Conservation (phyloP, 2,113 vertebrate genomes). For the Dunckerocampus dactyliophorus region DNA sequence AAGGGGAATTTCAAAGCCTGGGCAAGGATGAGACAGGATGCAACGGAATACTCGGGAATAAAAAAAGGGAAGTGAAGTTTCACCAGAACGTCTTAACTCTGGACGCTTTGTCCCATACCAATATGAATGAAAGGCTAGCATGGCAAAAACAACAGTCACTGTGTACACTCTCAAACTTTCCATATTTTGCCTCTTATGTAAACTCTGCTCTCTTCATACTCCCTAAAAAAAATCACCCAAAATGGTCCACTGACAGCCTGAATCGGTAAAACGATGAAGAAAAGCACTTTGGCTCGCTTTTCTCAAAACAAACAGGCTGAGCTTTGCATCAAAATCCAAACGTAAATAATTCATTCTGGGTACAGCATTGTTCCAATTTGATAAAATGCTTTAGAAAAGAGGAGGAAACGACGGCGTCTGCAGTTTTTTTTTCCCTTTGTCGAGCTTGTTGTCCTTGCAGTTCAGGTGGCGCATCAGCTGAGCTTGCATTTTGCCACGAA, state of each 20-base stretch:
- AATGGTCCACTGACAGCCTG: background rate
- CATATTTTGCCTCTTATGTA: background rate
- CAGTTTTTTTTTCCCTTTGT: slow-evolving; percentile 17
- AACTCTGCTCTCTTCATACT: background rate
- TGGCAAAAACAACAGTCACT: no score
- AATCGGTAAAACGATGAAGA: background rate
- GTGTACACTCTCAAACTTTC: background rate
- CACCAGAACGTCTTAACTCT: background rate
- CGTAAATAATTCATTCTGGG: background rate
- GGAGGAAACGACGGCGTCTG: slow-evolving; percentile 8
- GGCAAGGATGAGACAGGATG: background rate
- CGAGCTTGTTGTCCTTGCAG: slow-evolving; percentile 8
- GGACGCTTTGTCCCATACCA: background rate
- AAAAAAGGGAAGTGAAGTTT: background rate
- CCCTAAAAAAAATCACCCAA: background rate
- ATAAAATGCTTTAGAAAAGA: slow-evolving; percentile 9
- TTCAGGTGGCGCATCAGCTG: slow-evolving; percentile 24
- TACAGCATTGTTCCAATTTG: slow-evolving; percentile 2
- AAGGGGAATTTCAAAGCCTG: background rate
- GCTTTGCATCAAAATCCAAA: background rate
- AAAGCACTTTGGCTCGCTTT: background rate
- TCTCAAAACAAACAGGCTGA: background rate
- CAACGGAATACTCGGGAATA: background rate
- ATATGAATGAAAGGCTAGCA: background rate
- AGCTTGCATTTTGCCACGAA: slow-evolving; percentile 31